Evolutionary conservation across 2,888 invertebrate genomes (phyloP).

Genomic region (Caenorhabditis sp.): DNA sequence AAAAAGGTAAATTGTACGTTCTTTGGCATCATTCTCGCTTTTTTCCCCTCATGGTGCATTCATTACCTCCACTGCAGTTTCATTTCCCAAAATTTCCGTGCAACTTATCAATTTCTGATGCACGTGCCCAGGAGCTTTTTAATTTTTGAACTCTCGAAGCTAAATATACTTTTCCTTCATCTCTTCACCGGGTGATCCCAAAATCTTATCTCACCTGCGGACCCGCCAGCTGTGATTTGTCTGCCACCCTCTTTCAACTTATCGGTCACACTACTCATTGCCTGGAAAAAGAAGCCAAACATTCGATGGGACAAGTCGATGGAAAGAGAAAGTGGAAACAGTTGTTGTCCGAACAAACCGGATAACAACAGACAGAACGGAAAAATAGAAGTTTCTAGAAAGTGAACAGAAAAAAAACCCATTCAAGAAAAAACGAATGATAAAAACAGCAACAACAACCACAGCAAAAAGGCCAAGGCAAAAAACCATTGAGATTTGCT

Average conservation of each 20-base stretch:
- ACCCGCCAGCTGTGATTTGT: conserved; percentile 92
- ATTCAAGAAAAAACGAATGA: background rate
- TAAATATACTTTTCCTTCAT: background rate
- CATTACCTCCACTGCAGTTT: too few relatives aligned
- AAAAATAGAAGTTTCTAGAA: too few relatives aligned
- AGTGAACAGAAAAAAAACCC: background rate
- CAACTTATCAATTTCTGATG: too few relatives aligned
- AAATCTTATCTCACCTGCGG: conserved; percentile 87
- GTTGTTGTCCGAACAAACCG: conserved; percentile 10
- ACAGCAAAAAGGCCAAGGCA: background rate
- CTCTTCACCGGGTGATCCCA: background rate
- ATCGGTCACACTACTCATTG: conserved; percentile 53
- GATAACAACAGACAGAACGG: background rate
- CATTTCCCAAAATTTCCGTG: too few relatives aligned
- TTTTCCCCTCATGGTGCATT: too few relatives aligned
- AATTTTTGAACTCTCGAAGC: background rate
- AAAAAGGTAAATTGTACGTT: too few relatives aligned
- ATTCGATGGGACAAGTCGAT: too few relatives aligned
- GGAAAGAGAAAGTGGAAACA: conserved; percentile 6
- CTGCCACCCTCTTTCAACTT: conserved; percentile 87
- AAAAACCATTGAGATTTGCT: conserved; percentile 9
- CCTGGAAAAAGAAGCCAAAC: conserved; percentile 9
- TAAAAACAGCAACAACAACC: background rate
- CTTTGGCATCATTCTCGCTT: too few relatives aligned
- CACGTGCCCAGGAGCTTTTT: too few relatives aligned